Conservation (phyloP, 2,113 vertebrate genomes). For the Montifringilla adamsi region DNA sequence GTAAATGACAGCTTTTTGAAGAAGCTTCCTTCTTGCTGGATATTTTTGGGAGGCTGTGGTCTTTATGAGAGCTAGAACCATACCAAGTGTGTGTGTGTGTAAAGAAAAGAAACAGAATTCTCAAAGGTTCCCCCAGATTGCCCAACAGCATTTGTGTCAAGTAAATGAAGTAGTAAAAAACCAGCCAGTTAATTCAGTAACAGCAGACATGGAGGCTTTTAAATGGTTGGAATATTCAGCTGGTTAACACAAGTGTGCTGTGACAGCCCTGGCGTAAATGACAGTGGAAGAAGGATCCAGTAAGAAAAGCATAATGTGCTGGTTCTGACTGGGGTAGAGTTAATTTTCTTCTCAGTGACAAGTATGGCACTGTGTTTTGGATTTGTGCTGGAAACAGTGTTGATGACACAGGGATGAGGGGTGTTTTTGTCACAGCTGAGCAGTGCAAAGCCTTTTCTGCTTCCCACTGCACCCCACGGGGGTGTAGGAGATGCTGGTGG, state of each 20-base stretch:
- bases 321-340: neutral
- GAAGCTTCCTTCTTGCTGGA: neutral
- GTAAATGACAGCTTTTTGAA: neutral
- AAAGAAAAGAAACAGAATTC: neutral
- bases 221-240: neutral
- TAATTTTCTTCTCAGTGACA: neutral
- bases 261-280: neutral
- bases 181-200: neutral
- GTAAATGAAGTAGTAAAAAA: neutral
- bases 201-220: neutral
- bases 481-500: accelerated
- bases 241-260: neutral
- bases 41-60: neutral
- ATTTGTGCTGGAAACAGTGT: neutral
- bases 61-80: neutral
- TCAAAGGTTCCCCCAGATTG: neutral
- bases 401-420: too few species aligned
- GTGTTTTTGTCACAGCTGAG: neutral
- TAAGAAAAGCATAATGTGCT: neutral
- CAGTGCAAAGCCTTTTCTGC: neutral
- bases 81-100: neutral
- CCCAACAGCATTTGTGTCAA: neutral
- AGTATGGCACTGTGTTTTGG: too few species aligned
- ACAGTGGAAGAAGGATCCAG: neutral
- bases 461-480: neutral